Evolutionary conservation across 2,888 invertebrate species (phyloP), one percentile per base, ranked within the genome.

Genomic region (Lasioglossum vierecki): DNA sequence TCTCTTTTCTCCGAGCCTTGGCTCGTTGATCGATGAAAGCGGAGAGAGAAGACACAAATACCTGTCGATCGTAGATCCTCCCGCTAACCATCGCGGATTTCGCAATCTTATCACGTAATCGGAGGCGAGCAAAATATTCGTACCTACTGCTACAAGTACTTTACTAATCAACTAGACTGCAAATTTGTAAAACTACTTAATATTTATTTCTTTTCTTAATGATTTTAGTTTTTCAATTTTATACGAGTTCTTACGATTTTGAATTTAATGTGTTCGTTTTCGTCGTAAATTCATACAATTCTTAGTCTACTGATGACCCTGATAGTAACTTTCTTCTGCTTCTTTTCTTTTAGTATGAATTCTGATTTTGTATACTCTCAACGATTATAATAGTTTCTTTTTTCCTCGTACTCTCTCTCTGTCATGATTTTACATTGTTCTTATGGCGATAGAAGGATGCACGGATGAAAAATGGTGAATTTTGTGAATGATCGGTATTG

Each of bases 1-100:
- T 79, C 85, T 84, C 85, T 88, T 85, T 84, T 84, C 83, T 88
- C 82, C 77, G 84, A 90, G 86, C 79, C 80, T 80, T 76, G 70
- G 76, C 82, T 83, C 78, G 49, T 6, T 0, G 73, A 70, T 70
- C 76, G 66, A 82, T 26, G 75, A 78, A 71, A 72, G 46, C 44
- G 30, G 22, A 18, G 79, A 5, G 60, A 4, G n/a, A 26, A 26
- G 60, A 26, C 11, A 30, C 30, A 66, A 66, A 66, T 66, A 66
- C 66, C 60, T 63, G 60, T 63, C 60, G 60, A 63, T 63, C 60
- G 60, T 63, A 63, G 15, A 13, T 13, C 30, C 60, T 63, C 60
- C 60, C 11, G 26, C 30, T 63, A 63, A 63, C 60, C 13, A 26
- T 63, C 13, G 26, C 60, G 6, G 26, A n/a, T 26, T 63, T 63